Base-by-base conservation (phyloP, 2,113 vertebrate genomes). In the Laticauda laticaudata region DNA sequence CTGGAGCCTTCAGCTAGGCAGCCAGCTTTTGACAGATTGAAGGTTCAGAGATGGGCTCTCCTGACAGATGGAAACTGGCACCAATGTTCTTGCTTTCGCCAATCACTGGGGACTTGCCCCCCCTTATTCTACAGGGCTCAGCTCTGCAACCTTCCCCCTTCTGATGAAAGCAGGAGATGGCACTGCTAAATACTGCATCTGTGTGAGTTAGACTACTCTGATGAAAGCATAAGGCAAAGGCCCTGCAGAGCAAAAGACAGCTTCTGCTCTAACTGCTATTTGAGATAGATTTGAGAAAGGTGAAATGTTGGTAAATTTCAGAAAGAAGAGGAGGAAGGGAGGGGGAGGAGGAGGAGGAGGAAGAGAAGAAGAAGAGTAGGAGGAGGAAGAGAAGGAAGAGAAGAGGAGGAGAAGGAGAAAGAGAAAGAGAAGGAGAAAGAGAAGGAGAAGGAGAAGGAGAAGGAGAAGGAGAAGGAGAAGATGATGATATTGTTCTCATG, bases 31-130 rank as follows among this genome's bases (percentile, higher is more conserved):
- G 99, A 99, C 99, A 99, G 99, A 99, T 99, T 99, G 99, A 99
- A 99, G 99, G 99, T 99, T 99, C 97, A 98, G 98, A 99, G 98
- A 99, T 99, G 99, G 99, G 99, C 99, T 99, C 99, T 99, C 99
- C 99, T 99, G 99, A 99, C 99, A 99, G 99, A 99, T 99, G 99
- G 99, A 99, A 99, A 99, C 99, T 99, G 99, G 99, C 99, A 99
- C 99, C 98, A 98, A 99, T 99, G 99, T 99, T 99, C 99, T 99
- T 99, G 99, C 99, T 99, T 99, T 98, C 98, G 98, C 99, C 99
- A 98, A 99, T 99, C 99, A 98, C 99, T 98, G 98, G 99, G 99
- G 99, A 99, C 99, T 98, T 99, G 99, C 99, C 99, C 99, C 99
- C 99, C 99, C 98, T 99, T 99, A 99, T 99, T 99, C 99, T 99